Conservation (phyloP, 2,888 invertebrate species). For the Phaonia tiefii region DNA sequence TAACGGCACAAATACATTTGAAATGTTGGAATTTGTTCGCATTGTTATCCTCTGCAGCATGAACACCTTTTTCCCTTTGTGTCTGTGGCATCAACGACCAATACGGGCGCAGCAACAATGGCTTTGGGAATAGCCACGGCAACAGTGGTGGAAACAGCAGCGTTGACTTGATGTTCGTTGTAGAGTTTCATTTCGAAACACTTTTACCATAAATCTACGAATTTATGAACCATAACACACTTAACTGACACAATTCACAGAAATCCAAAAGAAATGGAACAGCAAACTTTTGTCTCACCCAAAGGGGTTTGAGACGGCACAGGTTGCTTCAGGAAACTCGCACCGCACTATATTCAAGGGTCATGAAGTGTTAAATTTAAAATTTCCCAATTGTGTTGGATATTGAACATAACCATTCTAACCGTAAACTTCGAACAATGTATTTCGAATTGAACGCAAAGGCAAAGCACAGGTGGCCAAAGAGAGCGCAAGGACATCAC, state of each 20-base stretch:
- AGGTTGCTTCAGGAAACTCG: neutral
- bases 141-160: constrained; percentile 40
- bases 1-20: constrained; percentile 31
- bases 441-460: no score
- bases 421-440: neutral
- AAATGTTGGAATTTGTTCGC: constrained; percentile 41
- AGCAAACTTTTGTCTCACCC: constrained; percentile 22
- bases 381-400: neutral
- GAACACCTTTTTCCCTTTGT: constrained; percentile 51
- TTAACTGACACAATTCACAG: constrained; percentile 67
- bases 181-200: constrained; percentile 62
- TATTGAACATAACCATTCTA: neutral
- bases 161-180: constrained; percentile 54
- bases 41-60: constrained; percentile 27
- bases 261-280: constrained; percentile 58
- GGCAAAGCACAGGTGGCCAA: no score
- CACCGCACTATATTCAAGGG: neutral
- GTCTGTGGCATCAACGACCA: constrained; percentile 25
- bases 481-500: no score
- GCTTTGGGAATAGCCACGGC: constrained; percentile 25
- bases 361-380: constrained; percentile 6
- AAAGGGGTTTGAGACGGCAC: constrained; percentile 8
- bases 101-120: constrained; percentile 27
- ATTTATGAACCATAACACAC: constrained; percentile 67
- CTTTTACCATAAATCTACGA: constrained; percentile 66